phyloP scores from a whole-genome alignment of 2,888 invertebrate species.

The Erannis defoliaria region DNA sequence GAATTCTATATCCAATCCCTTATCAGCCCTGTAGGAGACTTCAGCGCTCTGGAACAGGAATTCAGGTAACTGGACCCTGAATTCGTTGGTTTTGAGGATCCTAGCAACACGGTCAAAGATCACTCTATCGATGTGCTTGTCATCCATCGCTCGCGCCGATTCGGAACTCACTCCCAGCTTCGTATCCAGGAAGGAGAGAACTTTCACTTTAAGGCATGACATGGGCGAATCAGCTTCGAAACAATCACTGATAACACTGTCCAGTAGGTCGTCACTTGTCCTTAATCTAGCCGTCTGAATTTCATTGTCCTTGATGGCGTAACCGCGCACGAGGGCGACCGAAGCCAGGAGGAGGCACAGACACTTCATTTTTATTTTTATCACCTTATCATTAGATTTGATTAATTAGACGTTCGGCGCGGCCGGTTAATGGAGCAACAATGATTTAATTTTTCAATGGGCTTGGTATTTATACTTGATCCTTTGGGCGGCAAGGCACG shows the following conservation, averaged over 20 bases:
- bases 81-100: constrained; percentile 91
- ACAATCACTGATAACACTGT: constrained; percentile 91
- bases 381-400: constrained; percentile 79
- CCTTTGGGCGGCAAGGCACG: constrained; percentile 85
- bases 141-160: constrained; percentile 87
- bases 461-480: constrained; percentile 89
- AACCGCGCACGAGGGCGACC: constrained; percentile 77
- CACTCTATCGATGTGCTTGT: constrained; percentile 90
- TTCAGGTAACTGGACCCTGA: constrained; percentile 90
- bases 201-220: constrained; percentile 91
- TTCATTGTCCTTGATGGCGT: constrained; percentile 86
- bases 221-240: constrained; percentile 89
- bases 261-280: constrained; percentile 90
- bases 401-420: constrained; percentile 80
- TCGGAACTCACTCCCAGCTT: constrained; percentile 88
- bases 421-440: constrained; percentile 83
- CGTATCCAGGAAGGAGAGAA: constrained; percentile 91
- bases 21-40: constrained; percentile 89
- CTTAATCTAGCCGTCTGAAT: constrained; percentile 85
- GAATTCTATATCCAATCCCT: constrained; percentile 88
- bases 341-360: constrained; percentile 84
- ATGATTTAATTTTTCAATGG: constrained; percentile 87
- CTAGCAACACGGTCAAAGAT: constrained; percentile 91
- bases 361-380: constrained; percentile 78
- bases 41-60: constrained; percentile 89